Evolutionary conservation across 2,113 vertebrate genomes (phyloP), one percentile per base, ranked within the genome.

Genomic region (Clarias magur): DNA sequence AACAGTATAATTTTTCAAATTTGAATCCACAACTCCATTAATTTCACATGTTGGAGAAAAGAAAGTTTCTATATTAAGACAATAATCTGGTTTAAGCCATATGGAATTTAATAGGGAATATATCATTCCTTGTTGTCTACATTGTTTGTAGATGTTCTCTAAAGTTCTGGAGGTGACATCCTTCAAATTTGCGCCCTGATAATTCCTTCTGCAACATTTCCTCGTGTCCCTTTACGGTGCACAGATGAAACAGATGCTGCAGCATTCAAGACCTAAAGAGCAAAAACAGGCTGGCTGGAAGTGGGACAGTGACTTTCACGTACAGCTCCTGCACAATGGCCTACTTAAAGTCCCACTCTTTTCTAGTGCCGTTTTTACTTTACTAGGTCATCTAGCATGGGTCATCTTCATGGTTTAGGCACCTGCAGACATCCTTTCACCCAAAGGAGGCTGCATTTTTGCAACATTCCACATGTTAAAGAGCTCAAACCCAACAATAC

Each of bases 261-360:
- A n/a, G 67, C 27, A 84, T 60, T 19, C 17, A 54, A 75, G 68
- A 84, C 68, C 62, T 48, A 11, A 17, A 60, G 38, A 53, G 82
- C 57, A 57, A 84, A 84, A 72, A 38, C 68, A 63, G 70, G 19
- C 56, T 65, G 57, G 25, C 68, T 73, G 27, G 68, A 87, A 87
- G 38, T 87, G 80, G 86, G 57, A 21, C 80, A 82, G 68, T 12
- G 19, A 13, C 68, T 54, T 82, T 53, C 8, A 4, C 65, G 25
- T 34, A 4, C 42, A 67, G 48, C 75, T 86, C 27, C 85, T 53
- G n/a, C 85, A 79, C 68, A 48, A 60, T 76, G 80, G 57, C 86
- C 86, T 87, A 87, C 34, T 73, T 87, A 82, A 54, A 65, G 53
- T 48, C 25, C 23, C 30, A n/a, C 76, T 82, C 79, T 27, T 23